phyloP scores from a whole-genome alignment of 2,888 invertebrate species.

The Tetranychus piercei region DNA sequence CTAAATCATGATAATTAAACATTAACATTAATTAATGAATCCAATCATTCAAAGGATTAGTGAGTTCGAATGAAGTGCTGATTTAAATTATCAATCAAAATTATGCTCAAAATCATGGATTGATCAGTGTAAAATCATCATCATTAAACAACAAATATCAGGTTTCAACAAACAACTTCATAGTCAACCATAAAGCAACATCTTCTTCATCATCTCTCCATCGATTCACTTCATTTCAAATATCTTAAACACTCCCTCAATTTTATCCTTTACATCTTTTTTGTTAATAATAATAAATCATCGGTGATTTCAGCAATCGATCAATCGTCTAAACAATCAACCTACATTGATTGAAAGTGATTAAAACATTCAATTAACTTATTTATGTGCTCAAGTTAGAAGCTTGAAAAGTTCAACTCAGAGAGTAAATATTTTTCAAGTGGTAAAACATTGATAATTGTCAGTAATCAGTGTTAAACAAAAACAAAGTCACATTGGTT shows the following conservation, averaged over 20 bases:
- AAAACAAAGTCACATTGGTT: neutral
- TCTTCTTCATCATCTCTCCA: too few relatives aligned
- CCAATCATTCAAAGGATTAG: too few relatives aligned
- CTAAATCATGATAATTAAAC: neutral
- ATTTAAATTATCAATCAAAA: too few relatives aligned
- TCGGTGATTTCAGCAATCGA: neutral
- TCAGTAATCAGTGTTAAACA: neutral
- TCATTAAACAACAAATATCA: too few relatives aligned
- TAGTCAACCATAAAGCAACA: too few relatives aligned
- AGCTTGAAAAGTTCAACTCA: neutral
- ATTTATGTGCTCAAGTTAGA: neutral
- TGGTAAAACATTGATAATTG: neutral
- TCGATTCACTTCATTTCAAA: too few relatives aligned
- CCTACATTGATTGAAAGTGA: neutral
- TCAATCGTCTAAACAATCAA: neutral
- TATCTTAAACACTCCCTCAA: neutral
- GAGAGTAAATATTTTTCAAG: neutral
- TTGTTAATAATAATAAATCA: neutral
- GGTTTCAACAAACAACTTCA: too few relatives aligned
- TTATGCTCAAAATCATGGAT: too few relatives aligned
- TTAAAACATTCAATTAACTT: neutral
- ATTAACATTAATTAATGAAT: neutral
- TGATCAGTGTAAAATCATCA: too few relatives aligned
- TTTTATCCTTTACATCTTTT: neutral
- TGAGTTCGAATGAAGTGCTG: too few relatives aligned